Evolutionary conservation across 2,888 invertebrate genomes (phyloP).

Genomic region (Biston betularia): DNA sequence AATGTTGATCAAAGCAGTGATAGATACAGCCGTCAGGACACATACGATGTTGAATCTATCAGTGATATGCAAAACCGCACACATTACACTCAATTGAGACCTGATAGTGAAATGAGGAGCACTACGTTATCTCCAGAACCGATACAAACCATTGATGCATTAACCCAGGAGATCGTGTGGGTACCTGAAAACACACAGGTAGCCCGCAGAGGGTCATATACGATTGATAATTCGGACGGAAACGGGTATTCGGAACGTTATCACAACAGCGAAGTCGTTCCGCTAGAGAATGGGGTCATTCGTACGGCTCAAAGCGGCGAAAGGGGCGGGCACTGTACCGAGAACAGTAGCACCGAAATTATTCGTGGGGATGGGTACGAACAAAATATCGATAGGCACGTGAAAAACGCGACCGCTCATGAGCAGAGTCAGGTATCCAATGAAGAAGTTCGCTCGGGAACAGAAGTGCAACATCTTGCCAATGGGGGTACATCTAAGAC

Average conservation of each 20-base stretch:
- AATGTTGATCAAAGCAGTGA: slow-evolving; percentile 41
- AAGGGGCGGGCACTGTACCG: slow-evolving; percentile 61
- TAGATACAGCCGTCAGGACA: slow-evolving; percentile 46
- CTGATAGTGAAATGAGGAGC: slow-evolving; percentile 70
- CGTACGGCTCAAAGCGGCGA: slow-evolving; percentile 68
- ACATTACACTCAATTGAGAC: slow-evolving; percentile 71
- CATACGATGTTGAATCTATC: slow-evolving; percentile 49
- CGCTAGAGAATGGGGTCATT: slow-evolving; percentile 70
- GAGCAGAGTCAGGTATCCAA: slow-evolving; percentile 68
- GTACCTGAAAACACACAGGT: slow-evolving; percentile 65
- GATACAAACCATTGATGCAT: slow-evolving; percentile 64
- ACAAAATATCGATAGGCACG: slow-evolving; percentile 67
- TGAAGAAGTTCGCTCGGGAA: slow-evolving; percentile 72
- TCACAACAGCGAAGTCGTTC: slow-evolving; percentile 70
- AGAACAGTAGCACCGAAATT: slow-evolving; percentile 64
- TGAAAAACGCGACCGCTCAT: slow-evolving; percentile 68
- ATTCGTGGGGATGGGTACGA: slow-evolving; percentile 70
- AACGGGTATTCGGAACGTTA: slow-evolving; percentile 68
- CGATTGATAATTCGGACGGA: slow-evolving; percentile 73
- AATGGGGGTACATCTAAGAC: slow-evolving; percentile 76
- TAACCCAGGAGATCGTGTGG: slow-evolving; percentile 79
- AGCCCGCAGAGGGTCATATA: slow-evolving; percentile 77
- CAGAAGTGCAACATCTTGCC: slow-evolving; percentile 72
- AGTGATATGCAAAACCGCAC: slow-evolving; percentile 53
- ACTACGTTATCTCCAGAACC: slow-evolving; percentile 75